A percentile compares a stretch with the other conserved stretches of the same genome.
phyloP scores from a whole-genome alignment of 2,888 invertebrate genomes.

The Macrosiphum euphorbiae region DNA sequence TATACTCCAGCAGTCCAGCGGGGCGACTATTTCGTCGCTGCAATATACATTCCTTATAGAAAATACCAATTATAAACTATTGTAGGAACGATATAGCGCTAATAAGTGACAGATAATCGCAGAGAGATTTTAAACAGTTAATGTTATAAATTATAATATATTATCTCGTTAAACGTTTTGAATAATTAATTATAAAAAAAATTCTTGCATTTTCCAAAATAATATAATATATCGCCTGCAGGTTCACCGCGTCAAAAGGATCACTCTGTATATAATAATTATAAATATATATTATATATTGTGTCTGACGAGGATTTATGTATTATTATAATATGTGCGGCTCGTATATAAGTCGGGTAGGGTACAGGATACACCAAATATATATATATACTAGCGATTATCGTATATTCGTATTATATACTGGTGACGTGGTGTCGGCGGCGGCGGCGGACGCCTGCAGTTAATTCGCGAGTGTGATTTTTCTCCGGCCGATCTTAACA shows the following conservation, averaged over 20 bases:
- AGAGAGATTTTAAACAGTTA: not conserved
- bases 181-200: not conserved
- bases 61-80: not conserved
- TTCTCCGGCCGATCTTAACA: not conserved
- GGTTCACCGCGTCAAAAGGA: not conserved
- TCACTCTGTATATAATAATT: not conserved
- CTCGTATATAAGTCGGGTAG: not conserved
- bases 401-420: not conserved
- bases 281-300: not conserved
- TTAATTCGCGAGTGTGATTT: slow-evolving; percentile 21
- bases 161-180: not conserved
- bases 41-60: not conserved
- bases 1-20: not conserved
- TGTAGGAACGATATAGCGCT: not conserved
- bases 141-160: not conserved
- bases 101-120: not conserved
- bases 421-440: not conserved
- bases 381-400: not conserved
- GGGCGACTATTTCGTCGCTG: not conserved
- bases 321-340: not conserved
- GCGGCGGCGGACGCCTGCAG: not conserved
- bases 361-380: not conserved
- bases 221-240: not conserved
- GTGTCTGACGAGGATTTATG: slow-evolving; percentile 13
- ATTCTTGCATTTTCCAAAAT: not conserved